Evolutionary conservation across 2,113 vertebrate species (phyloP).

Genomic region (Crotophaga sulcirostris): DNA sequence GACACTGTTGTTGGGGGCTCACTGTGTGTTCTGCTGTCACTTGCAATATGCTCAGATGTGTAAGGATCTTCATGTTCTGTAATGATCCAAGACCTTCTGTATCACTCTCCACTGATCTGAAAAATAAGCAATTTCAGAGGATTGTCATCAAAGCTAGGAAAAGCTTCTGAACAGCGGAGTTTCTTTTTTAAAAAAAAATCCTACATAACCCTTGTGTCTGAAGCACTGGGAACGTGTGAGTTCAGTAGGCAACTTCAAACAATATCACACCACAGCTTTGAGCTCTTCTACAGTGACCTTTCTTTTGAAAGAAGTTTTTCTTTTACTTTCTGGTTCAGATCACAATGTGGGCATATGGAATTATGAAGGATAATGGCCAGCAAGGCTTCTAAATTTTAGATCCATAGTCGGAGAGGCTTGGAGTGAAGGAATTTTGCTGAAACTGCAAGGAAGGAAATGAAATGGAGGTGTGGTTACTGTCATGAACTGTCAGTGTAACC

Average conservation of each 20-base stretch:
- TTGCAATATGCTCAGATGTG: constrained; percentile 42
- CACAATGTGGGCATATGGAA: neutral
- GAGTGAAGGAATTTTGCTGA: neutral
- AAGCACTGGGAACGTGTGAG: constrained; percentile 21
- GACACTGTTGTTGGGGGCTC: constrained; percentile 1
- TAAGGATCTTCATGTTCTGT: constrained; percentile 66
- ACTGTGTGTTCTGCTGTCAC: constrained; percentile 43
- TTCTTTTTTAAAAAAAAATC: constrained; percentile 20
- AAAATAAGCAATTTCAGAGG: constrained; percentile 74
- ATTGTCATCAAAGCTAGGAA: constrained; percentile 62
- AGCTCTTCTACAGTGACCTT: neutral
- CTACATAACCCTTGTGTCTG: constrained; percentile 26
- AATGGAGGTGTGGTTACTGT: neutral
- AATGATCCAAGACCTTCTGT: constrained; percentile 59
- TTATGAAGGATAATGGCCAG: neutral
- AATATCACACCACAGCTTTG: neutral
- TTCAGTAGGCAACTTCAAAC: constrained; percentile 54
- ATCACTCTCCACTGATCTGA: constrained; percentile 69
- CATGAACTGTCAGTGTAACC: neutral
- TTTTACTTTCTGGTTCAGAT: constrained; percentile 48
- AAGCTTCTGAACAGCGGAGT: constrained; percentile 32
- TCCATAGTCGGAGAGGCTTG: neutral
- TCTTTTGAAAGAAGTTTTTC: constrained; percentile 23
- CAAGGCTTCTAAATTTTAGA: neutral
- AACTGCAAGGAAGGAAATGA: neutral